Evolutionary conservation across 2,888 invertebrate genomes (phyloP), one percentile per base, ranked within the genome.

Genomic region (Drosophila pseudotalamancana): DNA sequence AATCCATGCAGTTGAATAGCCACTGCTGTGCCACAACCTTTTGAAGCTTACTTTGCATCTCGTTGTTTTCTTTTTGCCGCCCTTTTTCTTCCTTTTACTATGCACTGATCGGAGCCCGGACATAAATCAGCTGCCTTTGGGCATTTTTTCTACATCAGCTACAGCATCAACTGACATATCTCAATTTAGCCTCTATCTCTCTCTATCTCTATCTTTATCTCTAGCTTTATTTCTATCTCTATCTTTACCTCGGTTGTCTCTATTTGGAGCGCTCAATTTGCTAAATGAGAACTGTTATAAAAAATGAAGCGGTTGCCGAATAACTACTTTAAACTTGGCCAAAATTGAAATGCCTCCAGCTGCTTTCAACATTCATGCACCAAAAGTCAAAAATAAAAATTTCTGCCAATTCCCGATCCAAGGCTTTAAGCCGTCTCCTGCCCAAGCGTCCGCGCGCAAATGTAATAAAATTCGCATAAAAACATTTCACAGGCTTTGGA

Each of bases 401-500:
- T 77, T 66, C 53, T 43, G 61, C 45, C 42, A 4, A 35, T 18
- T 63, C 57, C 40, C 34, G 39, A 39, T 63, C 57, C 48, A 43
- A 32, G 45, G 57, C 72, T 70, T 77, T 68, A 78, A 77, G 65
- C 51, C 42, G 29, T 42, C 34, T 1, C 18, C 34, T n/a, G 8
- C n/a, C 27, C 4, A 9, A 1, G 3, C 14, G 9, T 4, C 31
- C 45, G 4, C 27, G 46, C 84, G n/a, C 67, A 78, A 84, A 78
- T 78, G 69, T 84, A 84, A 81, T 84, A 81, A 81, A 81, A 81
- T 81, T 81, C 84, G 68, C 76, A 81, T 84, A 84, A 81, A 81
- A 81, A 81, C 84, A 84, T 84, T 78, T 80, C 53, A 72, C 75
- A 76, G 68, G 72, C 62, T 57, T 75, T 68, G 60, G 73, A 54